Evolutionary conservation across 2,888 invertebrate genomes (phyloP), one percentile per base, ranked within the genome.

Genomic region (Barypeithes pellucidus): DNA sequence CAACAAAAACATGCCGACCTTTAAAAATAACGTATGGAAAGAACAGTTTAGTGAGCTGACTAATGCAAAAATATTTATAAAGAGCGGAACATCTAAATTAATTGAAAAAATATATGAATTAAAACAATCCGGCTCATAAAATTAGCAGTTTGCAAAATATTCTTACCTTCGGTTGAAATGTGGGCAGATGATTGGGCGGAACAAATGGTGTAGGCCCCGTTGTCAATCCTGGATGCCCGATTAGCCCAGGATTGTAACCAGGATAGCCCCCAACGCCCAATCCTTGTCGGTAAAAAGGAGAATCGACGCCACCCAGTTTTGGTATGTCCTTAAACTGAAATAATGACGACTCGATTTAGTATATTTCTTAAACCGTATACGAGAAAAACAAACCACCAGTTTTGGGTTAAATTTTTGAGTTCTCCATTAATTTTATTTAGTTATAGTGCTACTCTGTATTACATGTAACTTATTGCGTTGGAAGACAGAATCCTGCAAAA

Each of bases 101-200:
- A 50, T 50, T 9, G 24, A 50, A 50, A 47, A 43, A 43, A 16
- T 16, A 14, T 16, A 16, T 43, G 29, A 29, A 5, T 43, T 60
- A 20, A 60, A 36, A 39, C 41, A 33, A 60, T 33, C 36, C 16
- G n/a, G 60, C 20, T 14, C 16, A 7, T 60, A 39, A 36, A 7
- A 33, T 60, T 18, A 5, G 9, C 0, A 8, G 14, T 29, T 14
- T 14, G 5, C 0, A 29, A 57, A n/a, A 7, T 5, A 3, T 16
- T 39, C 61, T 79, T 82, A 96, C 96, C 94, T 96, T 96, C 81
- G 95, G 95, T 80, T 96, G 94, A 85, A 95, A 96, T 43, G 95
- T 90, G 77, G 94, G 91, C 79, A 95, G 88, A 83, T 96, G 95
- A 84, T 93, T 93, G 33, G 96, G 95, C 75, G 96, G 95, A 81